These are phyloP conservation scores for Microchirus variegatus DNA, from an alignment of 2,797 vertebrate species.

Conservation along the genomic window DNA sequence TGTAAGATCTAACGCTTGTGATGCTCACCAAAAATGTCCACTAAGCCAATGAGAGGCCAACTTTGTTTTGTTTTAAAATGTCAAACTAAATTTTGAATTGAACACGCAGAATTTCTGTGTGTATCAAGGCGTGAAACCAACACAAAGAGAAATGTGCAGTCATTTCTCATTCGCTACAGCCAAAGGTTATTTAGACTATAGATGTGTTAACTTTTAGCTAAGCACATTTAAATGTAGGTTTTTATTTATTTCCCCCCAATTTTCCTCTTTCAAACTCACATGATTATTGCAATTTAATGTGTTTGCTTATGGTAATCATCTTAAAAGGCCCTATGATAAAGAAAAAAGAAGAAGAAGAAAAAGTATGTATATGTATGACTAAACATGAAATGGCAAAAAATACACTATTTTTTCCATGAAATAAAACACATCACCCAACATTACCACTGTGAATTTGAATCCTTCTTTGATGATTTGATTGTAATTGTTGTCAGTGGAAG, in stretches of 20 bases:
- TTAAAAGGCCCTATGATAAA: too few relatives aligned
- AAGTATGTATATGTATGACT: too few relatives aligned
- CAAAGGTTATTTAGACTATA: neutral
- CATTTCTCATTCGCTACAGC: slow-evolving; percentile 3
- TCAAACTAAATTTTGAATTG: too few relatives aligned
- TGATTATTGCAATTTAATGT: neutral
- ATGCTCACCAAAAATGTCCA: slow-evolving; percentile 5
- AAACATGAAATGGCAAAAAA: neutral
- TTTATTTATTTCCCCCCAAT: neutral
- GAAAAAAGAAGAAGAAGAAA: too few relatives aligned
- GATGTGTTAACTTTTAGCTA: neutral
- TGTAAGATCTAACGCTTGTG: slow-evolving; percentile 12
- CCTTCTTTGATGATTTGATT: too few relatives aligned
- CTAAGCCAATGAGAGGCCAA: slow-evolving; percentile 9
- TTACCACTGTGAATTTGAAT: neutral
- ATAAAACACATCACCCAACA: slow-evolving; percentile 2
- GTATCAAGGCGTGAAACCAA: slow-evolving; percentile 29
- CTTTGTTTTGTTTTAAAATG: neutral
- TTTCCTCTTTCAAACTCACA: neutral
- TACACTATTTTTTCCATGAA: neutral
- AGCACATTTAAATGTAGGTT: neutral
- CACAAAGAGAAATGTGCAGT: slow-evolving; percentile 4
- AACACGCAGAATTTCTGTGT: neutral
- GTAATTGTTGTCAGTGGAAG: too few relatives aligned
- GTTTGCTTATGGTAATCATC: neutral